Percentiles rank a stretch among this genome's conserved stretches.
Evolutionary conservation across 2,113 vertebrate species (phyloP).

Genomic region (Galbula dea): DNA sequence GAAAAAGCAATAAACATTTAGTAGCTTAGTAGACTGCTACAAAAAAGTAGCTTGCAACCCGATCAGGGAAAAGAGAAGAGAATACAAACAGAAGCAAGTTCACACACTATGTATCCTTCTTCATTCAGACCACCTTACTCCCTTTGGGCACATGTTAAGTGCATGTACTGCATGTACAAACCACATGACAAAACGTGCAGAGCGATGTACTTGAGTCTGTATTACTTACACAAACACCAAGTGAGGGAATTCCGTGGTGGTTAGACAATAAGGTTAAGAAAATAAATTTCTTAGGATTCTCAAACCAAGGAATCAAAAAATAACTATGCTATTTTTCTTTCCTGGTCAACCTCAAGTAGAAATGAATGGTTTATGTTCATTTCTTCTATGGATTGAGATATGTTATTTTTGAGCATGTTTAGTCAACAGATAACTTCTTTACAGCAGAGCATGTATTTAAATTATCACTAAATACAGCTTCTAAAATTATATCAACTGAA

Average conservation of each 20-base stretch:
- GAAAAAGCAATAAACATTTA: background rate
- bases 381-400: background rate
- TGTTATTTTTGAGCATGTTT: constrained; percentile 49
- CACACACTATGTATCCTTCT: background rate
- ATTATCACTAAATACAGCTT: constrained; percentile 15
- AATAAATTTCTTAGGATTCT: constrained; percentile 2
- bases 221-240: constrained; percentile 34
- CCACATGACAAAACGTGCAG: constrained; percentile 28
- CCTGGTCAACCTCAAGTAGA: constrained; percentile 49
- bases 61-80: background rate
- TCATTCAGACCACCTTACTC: background rate
- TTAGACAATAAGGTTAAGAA: constrained; percentile 5
- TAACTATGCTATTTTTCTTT: constrained; percentile 2
- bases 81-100: background rate
- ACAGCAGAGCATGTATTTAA: background rate
- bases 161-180: background rate
- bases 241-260: background rate
- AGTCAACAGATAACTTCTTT: constrained; percentile 19
- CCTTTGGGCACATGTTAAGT: background rate
- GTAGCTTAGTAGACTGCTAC: background rate
- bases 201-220: background rate
- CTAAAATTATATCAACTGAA: background rate
- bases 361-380: constrained; percentile 22
- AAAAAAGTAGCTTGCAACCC: background rate
- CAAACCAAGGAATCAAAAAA: background rate